These are phyloP conservation scores for Xenentodon cancila DNA, from an alignment of 2,797 vertebrate genomes.

Conservation along the genomic window DNA sequence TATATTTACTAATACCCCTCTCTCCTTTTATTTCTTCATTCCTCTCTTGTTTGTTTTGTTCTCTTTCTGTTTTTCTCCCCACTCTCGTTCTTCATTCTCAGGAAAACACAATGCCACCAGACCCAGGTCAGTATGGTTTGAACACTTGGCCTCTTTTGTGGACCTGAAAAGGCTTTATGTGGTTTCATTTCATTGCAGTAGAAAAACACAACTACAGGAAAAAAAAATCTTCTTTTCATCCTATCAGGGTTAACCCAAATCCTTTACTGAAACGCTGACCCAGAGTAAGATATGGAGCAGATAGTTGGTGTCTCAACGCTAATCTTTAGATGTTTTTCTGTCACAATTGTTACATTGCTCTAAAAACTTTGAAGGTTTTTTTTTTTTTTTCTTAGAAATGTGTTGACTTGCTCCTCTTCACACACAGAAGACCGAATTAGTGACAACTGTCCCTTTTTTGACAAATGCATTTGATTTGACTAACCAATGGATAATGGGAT, in stretches of 20 bases:
- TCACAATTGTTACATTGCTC: slow-evolving; percentile 12
- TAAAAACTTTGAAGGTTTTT: slow-evolving; percentile 1
- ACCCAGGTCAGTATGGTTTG: slow-evolving; percentile 74
- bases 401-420: too few species aligned
- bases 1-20: slow-evolving; percentile 14
- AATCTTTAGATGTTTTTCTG: slow-evolving; percentile 30
- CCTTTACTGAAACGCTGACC: slow-evolving; percentile 1
- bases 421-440: too few species aligned
- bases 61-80: background rate
- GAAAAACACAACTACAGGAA: slow-evolving; percentile 30
- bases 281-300: slow-evolving; percentile 33
- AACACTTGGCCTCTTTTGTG: slow-evolving; percentile 26
- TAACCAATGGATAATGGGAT: slow-evolving; percentile 42
- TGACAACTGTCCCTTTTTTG: slow-evolving; percentile 1
- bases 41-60: slow-evolving; percentile 5
- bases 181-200: slow-evolving; percentile 34
- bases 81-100: slow-evolving; percentile 43
- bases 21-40: slow-evolving; percentile 3
- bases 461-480: slow-evolving; percentile 50
- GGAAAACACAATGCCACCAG: slow-evolving; percentile 58
- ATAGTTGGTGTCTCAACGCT: slow-evolving; percentile 28
- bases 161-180: slow-evolving; percentile 29
- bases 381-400: background rate
- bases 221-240: slow-evolving; percentile 7
- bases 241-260: background rate